phyloP scores from a whole-genome alignment of 1,140 invertebrate species.

The Thrips palmi region DNA sequence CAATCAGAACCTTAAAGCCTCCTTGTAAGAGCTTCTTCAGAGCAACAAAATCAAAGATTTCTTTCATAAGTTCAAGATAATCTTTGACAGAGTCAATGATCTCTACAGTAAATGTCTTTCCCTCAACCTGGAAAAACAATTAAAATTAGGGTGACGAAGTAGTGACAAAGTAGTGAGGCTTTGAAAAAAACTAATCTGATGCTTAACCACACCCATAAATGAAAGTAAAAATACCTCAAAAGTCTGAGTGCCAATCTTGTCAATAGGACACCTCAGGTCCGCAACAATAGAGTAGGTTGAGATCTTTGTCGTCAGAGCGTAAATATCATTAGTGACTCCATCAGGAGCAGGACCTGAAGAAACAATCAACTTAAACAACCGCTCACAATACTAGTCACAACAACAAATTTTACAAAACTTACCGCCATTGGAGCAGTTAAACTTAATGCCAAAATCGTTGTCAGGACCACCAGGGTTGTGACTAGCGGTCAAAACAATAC shows the following conservation, averaged over 20 bases:
- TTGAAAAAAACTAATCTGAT: neutral
- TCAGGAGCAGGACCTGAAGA: constrained; percentile 71
- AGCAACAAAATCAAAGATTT: constrained; percentile 88
- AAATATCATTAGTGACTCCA: constrained; percentile 75
- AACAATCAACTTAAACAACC: constrained; percentile 6
- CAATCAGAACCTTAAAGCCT: constrained; percentile 69
- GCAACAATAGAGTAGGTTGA: constrained; percentile 61
- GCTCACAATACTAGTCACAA: constrained; percentile 2
- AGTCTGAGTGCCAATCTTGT: constrained; percentile 38
- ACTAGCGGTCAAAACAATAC: constrained; percentile 93
- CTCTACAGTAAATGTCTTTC: constrained; percentile 61
- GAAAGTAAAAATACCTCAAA: constrained; percentile 28
- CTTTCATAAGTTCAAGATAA: constrained; percentile 85
- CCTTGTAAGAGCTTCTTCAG: constrained; percentile 61
- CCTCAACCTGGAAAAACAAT: constrained; percentile 39
- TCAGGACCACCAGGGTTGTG: constrained; percentile 97
- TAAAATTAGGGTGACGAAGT: constrained; percentile 14
- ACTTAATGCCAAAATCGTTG: constrained; percentile 98
- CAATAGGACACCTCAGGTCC: constrained; percentile 57
- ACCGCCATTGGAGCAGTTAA: constrained; percentile 90
- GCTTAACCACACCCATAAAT: constrained; percentile 2
- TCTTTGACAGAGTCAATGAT: constrained; percentile 83
- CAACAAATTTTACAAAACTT: constrained; percentile 10
- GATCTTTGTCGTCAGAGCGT: constrained; percentile 59
- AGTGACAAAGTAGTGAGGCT: constrained; percentile 9